Evolutionary conservation across 1,140 invertebrate genomes (phyloP), one percentile per base, ranked within the genome.

Genomic region (Drosophila kanapiae): DNA sequence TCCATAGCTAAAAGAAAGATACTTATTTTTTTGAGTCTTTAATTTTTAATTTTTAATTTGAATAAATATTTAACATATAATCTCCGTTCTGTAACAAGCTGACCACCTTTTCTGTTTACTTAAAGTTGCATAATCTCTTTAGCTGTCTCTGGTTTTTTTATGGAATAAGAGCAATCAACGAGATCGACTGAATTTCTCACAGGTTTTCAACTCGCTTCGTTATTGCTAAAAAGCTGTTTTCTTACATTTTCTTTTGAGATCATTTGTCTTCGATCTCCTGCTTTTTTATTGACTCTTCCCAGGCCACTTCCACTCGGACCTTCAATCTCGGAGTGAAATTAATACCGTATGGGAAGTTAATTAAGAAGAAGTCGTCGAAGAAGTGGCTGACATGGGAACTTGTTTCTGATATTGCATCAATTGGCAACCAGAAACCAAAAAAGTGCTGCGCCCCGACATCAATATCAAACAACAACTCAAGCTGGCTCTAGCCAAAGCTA

Each of bases 301-400:
- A 51, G 37, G 69, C 67, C 14, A 72, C 70, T 72, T 70, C 60
- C 61, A 57, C 35, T 68, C 53, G 61, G 27, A 63, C 63, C 40
- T 68, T 71, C 63, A 62, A 78, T 77, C 83, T 72, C 82, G 38
- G 68, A 62, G 79, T 62, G 84, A 81, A 88, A 88, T 85, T 67
- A 80, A 88, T 88, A 88, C 81, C 82, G 68, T 90, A 88, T 88
- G 85, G 85, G 85, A 88, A 88, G 81, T 85, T 79, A 79, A 88
- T 88, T 81, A 85, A 87, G 65, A 74, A 78, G 67, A 79, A 74
- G 60, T 60, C 42, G 58, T n/a, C 38, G 10, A 45, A 70, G 59
- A 78, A 56, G 51, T 38, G 59, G 58, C 23, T 16, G 60, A 68
- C 72, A 57, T 77, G 53, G 53, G 77, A 86, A 82, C 83, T 38